Percentiles rank a stretch among this genome's conserved stretches.
phyloP scores from a whole-genome alignment of 2,797 vertebrate genomes.

The Rhynchonycteris naso region DNA sequence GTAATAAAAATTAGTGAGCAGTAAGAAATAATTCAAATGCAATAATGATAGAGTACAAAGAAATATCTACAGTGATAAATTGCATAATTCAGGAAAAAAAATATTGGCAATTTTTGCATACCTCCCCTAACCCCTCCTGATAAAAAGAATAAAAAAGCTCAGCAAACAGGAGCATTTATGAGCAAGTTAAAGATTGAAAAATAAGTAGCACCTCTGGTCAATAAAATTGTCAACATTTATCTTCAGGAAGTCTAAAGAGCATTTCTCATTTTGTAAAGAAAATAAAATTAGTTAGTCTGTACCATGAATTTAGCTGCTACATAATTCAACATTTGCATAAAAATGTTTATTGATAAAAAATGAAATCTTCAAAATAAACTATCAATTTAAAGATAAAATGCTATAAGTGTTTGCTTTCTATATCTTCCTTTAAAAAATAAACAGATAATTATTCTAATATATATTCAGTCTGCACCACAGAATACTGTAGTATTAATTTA shows the following conservation, averaged over 20 bases:
- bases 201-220: conserved; percentile 85
- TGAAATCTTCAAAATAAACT: conserved; percentile 41
- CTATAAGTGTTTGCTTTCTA: neutral
- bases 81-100: conserved; percentile 63
- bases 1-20: conserved; percentile 79
- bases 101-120: conserved; percentile 19
- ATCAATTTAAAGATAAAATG: conserved; percentile 41
- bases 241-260: conserved; percentile 79
- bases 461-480: neutral
- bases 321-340: conserved; percentile 84
- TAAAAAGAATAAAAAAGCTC: conserved; percentile 67
- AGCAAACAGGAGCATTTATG: conserved; percentile 72
- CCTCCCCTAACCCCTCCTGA: no score
- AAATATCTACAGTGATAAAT: conserved; percentile 75
- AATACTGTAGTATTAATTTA: conserved; percentile 19
- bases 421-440: conserved; percentile 46
- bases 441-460: neutral
- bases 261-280: conserved; percentile 80
- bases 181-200: conserved; percentile 79
- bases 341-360: conserved; percentile 71
- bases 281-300: conserved; percentile 71
- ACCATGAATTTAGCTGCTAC: conserved; percentile 71
- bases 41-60: conserved; percentile 73
- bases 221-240: conserved; percentile 77
- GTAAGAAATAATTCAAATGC: conserved; percentile 79